Conservation (phyloP, 1,140 invertebrate genomes). For the Coptotermes formosanus region DNA sequence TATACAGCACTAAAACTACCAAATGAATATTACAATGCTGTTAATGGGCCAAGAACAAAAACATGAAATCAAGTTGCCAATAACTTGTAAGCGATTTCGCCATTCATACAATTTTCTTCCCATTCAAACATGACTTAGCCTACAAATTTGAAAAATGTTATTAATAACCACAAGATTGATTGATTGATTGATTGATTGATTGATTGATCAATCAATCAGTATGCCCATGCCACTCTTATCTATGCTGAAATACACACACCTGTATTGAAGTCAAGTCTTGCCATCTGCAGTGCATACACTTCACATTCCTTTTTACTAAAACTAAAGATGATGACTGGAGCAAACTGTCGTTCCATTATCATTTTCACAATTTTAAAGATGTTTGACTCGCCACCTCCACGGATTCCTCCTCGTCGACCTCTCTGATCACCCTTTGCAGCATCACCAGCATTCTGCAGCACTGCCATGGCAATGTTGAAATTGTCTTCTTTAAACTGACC, state of each 20-base stretch:
- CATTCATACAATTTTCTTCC: too few relatives aligned
- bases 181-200: too few relatives aligned
- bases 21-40: too few relatives aligned
- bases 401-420: constrained; percentile 66
- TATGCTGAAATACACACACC: constrained; percentile 49
- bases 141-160: too few relatives aligned
- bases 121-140: too few relatives aligned
- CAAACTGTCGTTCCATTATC: constrained; percentile 97
- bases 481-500: constrained; percentile 96
- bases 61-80: too few relatives aligned
- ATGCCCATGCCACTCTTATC: too few relatives aligned
- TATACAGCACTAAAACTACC: too few relatives aligned
- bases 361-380: constrained; percentile 99
- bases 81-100: too few relatives aligned
- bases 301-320: constrained; percentile 99
- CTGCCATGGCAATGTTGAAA: constrained; percentile 93
- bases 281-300: constrained; percentile 92
- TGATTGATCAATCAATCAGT: too few relatives aligned
- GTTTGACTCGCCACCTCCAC: constrained; percentile 70
- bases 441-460: constrained; percentile 73
- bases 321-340: constrained; percentile 98
- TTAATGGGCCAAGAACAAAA: too few relatives aligned
- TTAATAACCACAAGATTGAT: too few relatives aligned
- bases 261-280: constrained; percentile 95
- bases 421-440: constrained; percentile 72